A percentile compares a stretch with the other conserved stretches of the same genome.
Evolutionary conservation across 2,888 invertebrate genomes (phyloP).

Genomic region (Anaspis maculata): DNA sequence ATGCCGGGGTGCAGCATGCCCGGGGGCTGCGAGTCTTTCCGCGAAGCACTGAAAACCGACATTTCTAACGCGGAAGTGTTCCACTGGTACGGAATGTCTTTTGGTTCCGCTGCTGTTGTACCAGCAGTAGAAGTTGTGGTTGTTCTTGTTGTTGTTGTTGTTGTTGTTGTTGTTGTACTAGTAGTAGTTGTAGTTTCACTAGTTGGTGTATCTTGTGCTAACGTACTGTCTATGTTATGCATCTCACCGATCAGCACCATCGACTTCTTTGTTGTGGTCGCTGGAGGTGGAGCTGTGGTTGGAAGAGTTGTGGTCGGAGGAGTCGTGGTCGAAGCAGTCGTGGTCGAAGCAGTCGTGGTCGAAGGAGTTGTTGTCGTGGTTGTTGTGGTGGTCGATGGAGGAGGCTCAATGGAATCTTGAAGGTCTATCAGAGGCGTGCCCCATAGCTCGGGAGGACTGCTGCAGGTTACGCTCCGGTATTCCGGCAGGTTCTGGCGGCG

Average conservation of each 20-base stretch:
- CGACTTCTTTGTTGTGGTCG: neutral
- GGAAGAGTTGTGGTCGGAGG: too few species aligned
- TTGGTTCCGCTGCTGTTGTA: too few species aligned
- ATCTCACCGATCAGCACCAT: too few species aligned
- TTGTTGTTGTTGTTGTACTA: too few species aligned
- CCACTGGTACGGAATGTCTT: too few species aligned
- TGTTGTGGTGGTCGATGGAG: slow-evolving; percentile 1
- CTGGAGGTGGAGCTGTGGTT: slow-evolving; percentile 4
- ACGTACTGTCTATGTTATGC: slow-evolving; percentile 2
- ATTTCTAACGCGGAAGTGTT: too few species aligned
- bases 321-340: slow-evolving; percentile 1
- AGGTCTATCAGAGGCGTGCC: slow-evolving; percentile 37
- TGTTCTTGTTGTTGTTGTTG: too few species aligned
- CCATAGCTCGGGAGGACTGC: slow-evolving; percentile 35
- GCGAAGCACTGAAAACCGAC: slow-evolving; percentile 28
- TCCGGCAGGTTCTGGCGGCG: slow-evolving; percentile 42
- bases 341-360: slow-evolving; percentile 2
- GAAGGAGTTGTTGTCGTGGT: slow-evolving; percentile 7
- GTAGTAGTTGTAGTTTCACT: too few species aligned
- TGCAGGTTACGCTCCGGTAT: slow-evolving; percentile 40
- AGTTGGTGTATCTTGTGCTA: too few species aligned
- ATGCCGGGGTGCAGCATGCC: slow-evolving; percentile 52
- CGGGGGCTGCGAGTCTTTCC: slow-evolving; percentile 30
- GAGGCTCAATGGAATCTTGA: slow-evolving; percentile 21
- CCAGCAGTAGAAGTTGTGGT: too few species aligned